These are phyloP conservation scores for Mus musculus DNA, from an alignment of 2,113 vertebrate genomes.

Conservation along the genomic window DNA sequence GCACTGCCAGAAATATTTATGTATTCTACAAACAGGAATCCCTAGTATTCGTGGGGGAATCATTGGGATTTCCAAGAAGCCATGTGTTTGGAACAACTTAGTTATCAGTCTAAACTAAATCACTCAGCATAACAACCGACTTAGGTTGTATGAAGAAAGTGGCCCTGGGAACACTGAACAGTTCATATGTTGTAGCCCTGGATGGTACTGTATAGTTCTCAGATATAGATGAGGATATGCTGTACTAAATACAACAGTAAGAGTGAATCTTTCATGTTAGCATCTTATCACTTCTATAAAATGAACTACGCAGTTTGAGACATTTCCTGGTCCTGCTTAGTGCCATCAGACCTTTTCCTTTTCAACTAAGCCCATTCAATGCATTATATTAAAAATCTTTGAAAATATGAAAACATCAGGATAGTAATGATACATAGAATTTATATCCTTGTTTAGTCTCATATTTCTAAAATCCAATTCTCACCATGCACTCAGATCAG, in stretches of 20 bases:
- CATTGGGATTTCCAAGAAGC: background rate
- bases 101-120: background rate
- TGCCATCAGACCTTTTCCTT: background rate
- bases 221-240: background rate
- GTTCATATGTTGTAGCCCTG: background rate
- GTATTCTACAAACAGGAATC: background rate
- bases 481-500: background rate
- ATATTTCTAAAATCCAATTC: background rate
- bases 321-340: background rate
- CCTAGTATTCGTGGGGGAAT: background rate
- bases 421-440: background rate
- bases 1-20: background rate
- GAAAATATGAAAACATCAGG: background rate
- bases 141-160: background rate
- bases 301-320: background rate
- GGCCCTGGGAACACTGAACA: background rate
- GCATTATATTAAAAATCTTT: background rate
- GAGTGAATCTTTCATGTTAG: background rate
- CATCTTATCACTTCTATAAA: conserved; percentile 8
- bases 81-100: background rate
- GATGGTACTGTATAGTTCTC: background rate
- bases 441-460: conserved; percentile 5
- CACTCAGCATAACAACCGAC: background rate
- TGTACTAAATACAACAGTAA: background rate
- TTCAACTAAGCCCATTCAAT: background rate